phyloP scores from a whole-genome alignment of 2,113 vertebrate species.

The Leptobrachium leishanense region DNA sequence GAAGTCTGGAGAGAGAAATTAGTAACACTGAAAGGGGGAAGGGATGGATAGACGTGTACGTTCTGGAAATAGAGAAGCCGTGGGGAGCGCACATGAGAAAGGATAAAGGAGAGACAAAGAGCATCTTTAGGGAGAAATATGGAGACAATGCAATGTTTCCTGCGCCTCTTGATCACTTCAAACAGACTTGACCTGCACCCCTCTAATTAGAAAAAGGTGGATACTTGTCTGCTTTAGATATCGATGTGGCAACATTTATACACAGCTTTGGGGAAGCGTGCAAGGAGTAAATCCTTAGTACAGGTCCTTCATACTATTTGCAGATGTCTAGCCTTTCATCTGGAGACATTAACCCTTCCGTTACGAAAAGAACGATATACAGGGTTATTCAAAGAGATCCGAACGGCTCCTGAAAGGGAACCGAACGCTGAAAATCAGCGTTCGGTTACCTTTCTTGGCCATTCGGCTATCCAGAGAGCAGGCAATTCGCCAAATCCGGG shows the following conservation, averaged over 20 bases:
- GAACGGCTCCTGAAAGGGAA: no score
- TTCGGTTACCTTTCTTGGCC: no score
- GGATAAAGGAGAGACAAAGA: neutral
- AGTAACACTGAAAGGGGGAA: neutral
- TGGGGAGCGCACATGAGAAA: neutral
- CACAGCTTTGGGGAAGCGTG: neutral
- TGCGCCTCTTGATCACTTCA: slow-evolving; percentile 13
- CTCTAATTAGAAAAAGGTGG: slow-evolving; percentile 35
- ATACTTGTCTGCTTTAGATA: neutral
- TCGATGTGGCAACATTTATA: neutral
- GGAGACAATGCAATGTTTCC: neutral
- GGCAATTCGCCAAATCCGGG: no score
- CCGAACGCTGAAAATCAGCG: no score
- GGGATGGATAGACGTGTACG: neutral
- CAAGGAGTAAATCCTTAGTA: slow-evolving; percentile 14
- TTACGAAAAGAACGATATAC: neutral
- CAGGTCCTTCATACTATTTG: slow-evolving; percentile 6
- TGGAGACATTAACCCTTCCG: slow-evolving; percentile 1
- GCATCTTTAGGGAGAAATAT: neutral
- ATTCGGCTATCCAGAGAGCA: no score
- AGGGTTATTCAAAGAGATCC: no score
- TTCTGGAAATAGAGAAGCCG: neutral
- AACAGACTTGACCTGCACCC: slow-evolving; percentile 32
- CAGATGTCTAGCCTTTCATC: slow-evolving; percentile 27
- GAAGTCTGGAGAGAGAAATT: neutral